These are phyloP conservation scores for Catotricha subobsoleta DNA, from an alignment of 2,888 invertebrate species.

Conservation along the genomic window DNA sequence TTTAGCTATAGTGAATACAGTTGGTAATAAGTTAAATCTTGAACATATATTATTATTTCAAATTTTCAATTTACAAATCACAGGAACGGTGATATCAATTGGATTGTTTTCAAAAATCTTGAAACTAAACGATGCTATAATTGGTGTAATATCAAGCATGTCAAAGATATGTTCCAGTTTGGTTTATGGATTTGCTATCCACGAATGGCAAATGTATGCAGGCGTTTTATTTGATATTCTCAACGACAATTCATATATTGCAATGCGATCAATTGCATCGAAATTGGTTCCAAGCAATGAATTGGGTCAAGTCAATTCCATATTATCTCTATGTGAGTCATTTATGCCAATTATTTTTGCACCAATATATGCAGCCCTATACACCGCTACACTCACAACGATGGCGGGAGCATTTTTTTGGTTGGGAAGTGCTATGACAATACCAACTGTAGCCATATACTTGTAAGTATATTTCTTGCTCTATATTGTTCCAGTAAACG, in stretches of 20 bases:
- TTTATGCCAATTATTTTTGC: conserved; percentile 71
- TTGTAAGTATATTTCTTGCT: no score
- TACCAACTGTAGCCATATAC: conserved; percentile 37
- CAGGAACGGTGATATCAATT: conserved; percentile 65
- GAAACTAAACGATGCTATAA: conserved; percentile 66
- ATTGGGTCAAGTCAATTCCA: conserved; percentile 66
- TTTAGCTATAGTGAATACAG: conserved; percentile 61
- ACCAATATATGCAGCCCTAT: conserved; percentile 53
- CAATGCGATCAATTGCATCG: conserved; percentile 74
- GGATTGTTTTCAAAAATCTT: conserved; percentile 64
- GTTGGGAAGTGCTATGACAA: conserved; percentile 36
- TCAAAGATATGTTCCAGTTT: conserved; percentile 72
- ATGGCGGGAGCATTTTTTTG: conserved; percentile 41
- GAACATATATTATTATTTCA: not conserved
- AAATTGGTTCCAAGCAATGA: conserved; percentile 66
- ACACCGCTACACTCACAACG: conserved; percentile 32
- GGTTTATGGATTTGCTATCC: conserved; percentile 66
- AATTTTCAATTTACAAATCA: not conserved
- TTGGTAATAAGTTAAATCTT: conserved; percentile 47
- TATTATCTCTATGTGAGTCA: conserved; percentile 69
- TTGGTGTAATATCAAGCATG: conserved; percentile 66
- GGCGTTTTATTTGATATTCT: conserved; percentile 67
- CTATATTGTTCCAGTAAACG: no score
- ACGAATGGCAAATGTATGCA: conserved; percentile 64
- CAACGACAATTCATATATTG: conserved; percentile 74